These are phyloP conservation scores for Pelmatolapia mariae DNA, from an alignment of 2,113 vertebrate genomes.

Conservation along the genomic window DNA sequence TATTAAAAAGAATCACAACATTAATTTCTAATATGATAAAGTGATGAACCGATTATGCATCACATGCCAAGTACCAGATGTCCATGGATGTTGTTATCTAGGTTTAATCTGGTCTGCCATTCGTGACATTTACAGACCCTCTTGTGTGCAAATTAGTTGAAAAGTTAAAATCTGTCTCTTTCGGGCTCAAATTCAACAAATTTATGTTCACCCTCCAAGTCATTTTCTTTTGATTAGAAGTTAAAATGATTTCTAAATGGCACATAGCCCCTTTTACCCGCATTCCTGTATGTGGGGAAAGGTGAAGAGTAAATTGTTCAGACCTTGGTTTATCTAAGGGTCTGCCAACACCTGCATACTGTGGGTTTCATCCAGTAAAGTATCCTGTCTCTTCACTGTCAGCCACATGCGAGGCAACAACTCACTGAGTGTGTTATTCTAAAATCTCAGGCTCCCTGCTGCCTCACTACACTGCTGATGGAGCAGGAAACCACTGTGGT, in stretches of 20 bases:
- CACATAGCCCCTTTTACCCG: not conserved
- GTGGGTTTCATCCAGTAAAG: not conserved
- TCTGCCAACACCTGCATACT: not conserved
- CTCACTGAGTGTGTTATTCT: slow-evolving; percentile 44
- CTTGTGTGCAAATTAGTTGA: not conserved
- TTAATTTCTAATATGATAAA: not conserved
- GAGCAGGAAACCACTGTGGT: slow-evolving; percentile 46
- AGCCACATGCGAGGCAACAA: not conserved
- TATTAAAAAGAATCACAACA: not conserved
- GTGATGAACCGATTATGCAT: too few species aligned
- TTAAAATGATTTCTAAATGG: not conserved
- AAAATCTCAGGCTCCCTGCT: slow-evolving; percentile 18
- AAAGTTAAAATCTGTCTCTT: not conserved
- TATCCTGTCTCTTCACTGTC: not conserved
- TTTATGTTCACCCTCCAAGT: not conserved
- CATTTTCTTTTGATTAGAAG: not conserved
- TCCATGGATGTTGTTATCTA: not conserved
- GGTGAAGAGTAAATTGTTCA: not conserved
- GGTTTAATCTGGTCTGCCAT: not conserved
- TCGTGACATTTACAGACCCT: not conserved
- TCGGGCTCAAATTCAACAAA: not conserved
- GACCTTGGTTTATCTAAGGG: not conserved
- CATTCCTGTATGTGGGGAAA: not conserved
- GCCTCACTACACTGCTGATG: slow-evolving; percentile 30
- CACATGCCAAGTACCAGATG: not conserved